Evolutionary conservation across 2,113 vertebrate genomes (phyloP).

Genomic region (Percina caprodes): DNA sequence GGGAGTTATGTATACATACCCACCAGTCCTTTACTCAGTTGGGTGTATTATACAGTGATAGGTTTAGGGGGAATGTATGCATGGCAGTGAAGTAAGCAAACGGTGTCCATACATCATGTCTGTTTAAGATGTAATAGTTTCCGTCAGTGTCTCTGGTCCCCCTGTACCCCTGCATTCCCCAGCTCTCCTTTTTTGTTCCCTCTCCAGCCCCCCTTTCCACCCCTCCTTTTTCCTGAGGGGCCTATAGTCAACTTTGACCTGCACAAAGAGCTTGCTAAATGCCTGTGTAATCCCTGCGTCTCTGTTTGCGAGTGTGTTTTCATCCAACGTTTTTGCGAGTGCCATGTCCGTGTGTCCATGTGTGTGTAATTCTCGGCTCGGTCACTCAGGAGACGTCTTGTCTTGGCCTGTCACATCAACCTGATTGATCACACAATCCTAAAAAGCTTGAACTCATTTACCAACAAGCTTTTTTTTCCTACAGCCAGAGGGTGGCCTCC

Average conservation of each 20-base stretch:
- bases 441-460: conserved; percentile 35
- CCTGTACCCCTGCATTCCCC: conserved; percentile 51
- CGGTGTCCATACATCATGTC: conserved; percentile 21
- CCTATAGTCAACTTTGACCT: conserved; percentile 76
- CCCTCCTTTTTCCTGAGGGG: conserved; percentile 59
- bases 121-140: conserved; percentile 58
- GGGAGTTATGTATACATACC: not conserved
- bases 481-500: conserved; percentile 11
- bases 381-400: conserved; percentile 55
- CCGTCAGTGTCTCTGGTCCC: not conserved
- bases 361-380: conserved; percentile 14
- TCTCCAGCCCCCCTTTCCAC: conserved; percentile 4
- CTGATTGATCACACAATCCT: conserved; percentile 56
- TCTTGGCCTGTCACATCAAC: conserved; percentile 50
- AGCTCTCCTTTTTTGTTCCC: conserved; percentile 45
- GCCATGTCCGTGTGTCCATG: not conserved
- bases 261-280: conserved; percentile 78
- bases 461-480: conserved; percentile 31
- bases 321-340: conserved; percentile 22
- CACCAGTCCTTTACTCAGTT: not conserved
- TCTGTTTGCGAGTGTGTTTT: conserved; percentile 61
- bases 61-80: not conserved
- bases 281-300: conserved; percentile 76
- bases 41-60: not conserved
- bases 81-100: conserved; percentile 20